Conservation (phyloP, 2,888 invertebrate species). For the Julus scandinavius region DNA sequence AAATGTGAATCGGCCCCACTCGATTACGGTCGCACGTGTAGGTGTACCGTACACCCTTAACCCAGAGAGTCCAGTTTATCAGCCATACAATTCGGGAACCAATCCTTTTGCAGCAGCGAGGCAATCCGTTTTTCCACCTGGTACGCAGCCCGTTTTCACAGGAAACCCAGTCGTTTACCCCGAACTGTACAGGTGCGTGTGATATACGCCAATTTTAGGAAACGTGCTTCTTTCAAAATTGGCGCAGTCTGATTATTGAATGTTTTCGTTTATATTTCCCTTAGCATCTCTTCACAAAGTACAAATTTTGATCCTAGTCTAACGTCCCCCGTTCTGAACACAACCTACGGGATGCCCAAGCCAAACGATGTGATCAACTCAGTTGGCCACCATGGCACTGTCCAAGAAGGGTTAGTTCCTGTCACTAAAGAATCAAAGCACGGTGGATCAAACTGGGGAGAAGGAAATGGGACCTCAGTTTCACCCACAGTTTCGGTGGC, state of each 20-base stretch:
- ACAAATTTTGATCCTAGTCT: constrained; percentile 45
- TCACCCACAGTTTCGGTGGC: neutral
- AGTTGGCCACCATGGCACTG: neutral
- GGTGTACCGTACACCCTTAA: constrained; percentile 56
- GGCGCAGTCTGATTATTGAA: neutral
- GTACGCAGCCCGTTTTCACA: constrained; percentile 56
- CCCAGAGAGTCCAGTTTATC: constrained; percentile 58
- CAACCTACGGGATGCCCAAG: neutral
- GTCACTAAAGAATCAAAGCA: neutral
- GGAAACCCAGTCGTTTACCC: constrained; percentile 58
- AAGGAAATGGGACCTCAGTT: neutral
- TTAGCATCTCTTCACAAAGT: neutral
- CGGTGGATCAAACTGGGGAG: neutral
- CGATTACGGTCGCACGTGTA: constrained; percentile 51
- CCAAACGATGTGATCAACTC: neutral
- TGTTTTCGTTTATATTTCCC: neutral
- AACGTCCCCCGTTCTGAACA: neutral
- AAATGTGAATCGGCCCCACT: neutral
- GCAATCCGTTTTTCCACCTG: constrained; percentile 54
- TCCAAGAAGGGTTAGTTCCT: neutral
- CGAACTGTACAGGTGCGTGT: constrained; percentile 56
- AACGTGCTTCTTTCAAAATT: neutral
- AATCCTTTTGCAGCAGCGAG: constrained; percentile 58
- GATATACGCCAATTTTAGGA: neutral
- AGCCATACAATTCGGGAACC: constrained; percentile 58